Percentiles rank a stretch among this genome's conserved stretches.
Evolutionary conservation across 2,888 invertebrate species (phyloP).

Genomic region (Synergus itoensis): DNA sequence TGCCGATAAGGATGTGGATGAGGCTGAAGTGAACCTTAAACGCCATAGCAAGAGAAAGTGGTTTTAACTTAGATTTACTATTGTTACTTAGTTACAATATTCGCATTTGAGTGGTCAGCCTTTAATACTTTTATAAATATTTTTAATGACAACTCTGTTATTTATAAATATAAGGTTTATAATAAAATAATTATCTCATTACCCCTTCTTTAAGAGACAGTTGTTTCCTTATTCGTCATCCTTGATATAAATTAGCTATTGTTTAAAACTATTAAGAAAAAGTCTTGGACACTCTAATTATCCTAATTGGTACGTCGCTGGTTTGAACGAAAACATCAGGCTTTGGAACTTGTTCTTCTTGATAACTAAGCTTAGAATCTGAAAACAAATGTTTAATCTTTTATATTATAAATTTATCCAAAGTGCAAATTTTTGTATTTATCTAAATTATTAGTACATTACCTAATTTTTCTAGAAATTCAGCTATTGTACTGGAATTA

Average conservation of each 20-base stretch:
- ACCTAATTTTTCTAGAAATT: constrained; percentile 82
- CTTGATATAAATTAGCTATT: neutral
- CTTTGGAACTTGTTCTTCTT: constrained; percentile 61
- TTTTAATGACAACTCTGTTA: constrained; percentile 39
- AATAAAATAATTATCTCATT: neutral
- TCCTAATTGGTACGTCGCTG: constrained; percentile 64
- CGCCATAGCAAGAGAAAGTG: constrained; percentile 80
- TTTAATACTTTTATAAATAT: constrained; percentile 55
- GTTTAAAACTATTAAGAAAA: neutral
- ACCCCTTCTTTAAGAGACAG: neutral
- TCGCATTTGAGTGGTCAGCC: constrained; percentile 56
- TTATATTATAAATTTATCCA: neutral
- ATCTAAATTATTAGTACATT: constrained; percentile 41
- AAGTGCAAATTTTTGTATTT: neutral
- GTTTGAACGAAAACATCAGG: constrained; percentile 60
- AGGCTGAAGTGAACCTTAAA: constrained; percentile 78
- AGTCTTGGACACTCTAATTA: constrained; percentile 65
- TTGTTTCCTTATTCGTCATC: neutral
- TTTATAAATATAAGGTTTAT: constrained; percentile 52
- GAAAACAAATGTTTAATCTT: constrained; percentile 46
- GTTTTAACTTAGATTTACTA: constrained; percentile 69
- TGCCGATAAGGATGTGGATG: constrained; percentile 82
- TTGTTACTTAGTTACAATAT: constrained; percentile 44
- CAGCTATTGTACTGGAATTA: constrained; percentile 82
- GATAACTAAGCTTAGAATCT: constrained; percentile 60